Percentiles rank a stretch among this genome's conserved stretches.
Evolutionary conservation across 1,140 invertebrate species (phyloP).

Genomic region (Penaeus vannamei): DNA sequence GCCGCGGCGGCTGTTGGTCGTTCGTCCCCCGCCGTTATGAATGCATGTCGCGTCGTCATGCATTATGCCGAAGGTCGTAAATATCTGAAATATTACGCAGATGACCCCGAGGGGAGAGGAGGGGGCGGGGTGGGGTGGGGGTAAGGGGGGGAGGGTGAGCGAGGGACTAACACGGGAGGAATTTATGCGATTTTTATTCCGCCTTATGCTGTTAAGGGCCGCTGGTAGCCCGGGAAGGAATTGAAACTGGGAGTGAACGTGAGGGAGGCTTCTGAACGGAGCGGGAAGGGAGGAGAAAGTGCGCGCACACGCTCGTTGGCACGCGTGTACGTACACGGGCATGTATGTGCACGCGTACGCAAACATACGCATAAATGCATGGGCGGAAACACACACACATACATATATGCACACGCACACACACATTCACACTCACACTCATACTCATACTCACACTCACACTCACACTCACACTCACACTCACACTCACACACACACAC

Average conservation of each 20-base stretch:
- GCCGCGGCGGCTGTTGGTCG: no score
- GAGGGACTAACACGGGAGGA: no score
- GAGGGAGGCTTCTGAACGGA: neutral
- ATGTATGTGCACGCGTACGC: neutral
- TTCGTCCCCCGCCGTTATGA: no score
- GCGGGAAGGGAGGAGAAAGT: neutral
- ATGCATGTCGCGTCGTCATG: no score
- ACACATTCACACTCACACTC: slow-evolving; percentile 10
- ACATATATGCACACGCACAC: neutral
- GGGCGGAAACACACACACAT: neutral
- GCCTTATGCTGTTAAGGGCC: no score
- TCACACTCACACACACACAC: slow-evolving; percentile 8
- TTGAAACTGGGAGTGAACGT: neutral
- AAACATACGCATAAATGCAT: neutral
- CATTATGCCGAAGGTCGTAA: no score
- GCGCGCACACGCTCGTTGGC: neutral
- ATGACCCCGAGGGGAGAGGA: no score
- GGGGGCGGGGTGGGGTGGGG: no score
- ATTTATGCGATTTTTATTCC: no score
- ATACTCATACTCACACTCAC: slow-evolving; percentile 5
- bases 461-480: slow-evolving; percentile 5
- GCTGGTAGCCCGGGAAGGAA: no score
- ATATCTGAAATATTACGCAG: no score
- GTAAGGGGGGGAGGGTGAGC: no score
- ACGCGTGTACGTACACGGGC: neutral